Evolutionary conservation across 1,140 invertebrate species (phyloP).

Genomic region (Physella acuta): DNA sequence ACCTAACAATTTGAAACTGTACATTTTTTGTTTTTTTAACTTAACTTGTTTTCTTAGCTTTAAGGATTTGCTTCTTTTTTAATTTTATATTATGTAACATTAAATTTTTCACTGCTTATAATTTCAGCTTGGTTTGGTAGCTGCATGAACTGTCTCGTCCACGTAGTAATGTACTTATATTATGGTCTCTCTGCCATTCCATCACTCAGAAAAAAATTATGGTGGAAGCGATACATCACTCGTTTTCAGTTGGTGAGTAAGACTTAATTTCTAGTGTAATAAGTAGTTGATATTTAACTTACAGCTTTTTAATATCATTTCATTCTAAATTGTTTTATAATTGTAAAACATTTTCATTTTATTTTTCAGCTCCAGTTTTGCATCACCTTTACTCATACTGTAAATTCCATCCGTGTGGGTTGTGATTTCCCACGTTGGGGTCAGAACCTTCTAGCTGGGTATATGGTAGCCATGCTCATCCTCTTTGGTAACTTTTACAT

Average conservation of each 20-base stretch:
- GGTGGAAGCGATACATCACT: conserved; percentile 95
- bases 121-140: conserved; percentile 50
- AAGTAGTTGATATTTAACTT: too few relatives aligned
- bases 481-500: conserved; percentile 63
- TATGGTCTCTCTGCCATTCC: conserved; percentile 83
- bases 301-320: too few relatives aligned
- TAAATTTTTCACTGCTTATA: neutral
- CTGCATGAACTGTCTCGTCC: conserved; percentile 88
- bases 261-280: too few relatives aligned
- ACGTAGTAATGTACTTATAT: conserved; percentile 92
- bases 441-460: conserved; percentile 51
- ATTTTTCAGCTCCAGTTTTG: conserved; percentile 52
- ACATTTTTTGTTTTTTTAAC: too few relatives aligned
- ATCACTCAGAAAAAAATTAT: conserved; percentile 74
- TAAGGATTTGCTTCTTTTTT: too few relatives aligned
- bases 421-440: conserved; percentile 61
- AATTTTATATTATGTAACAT: neutral
- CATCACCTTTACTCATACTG: conserved; percentile 45
- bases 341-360: conserved; percentile 1
- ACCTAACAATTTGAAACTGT: too few relatives aligned
- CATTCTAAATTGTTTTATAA: neutral
- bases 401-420: conserved; percentile 41
- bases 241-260: conserved; percentile 77
- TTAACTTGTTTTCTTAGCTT: too few relatives aligned
- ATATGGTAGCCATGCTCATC: conserved; percentile 58